Base-by-base conservation (phyloP, 2,113 vertebrate species). In the Tricholaema leucomelas region DNA sequence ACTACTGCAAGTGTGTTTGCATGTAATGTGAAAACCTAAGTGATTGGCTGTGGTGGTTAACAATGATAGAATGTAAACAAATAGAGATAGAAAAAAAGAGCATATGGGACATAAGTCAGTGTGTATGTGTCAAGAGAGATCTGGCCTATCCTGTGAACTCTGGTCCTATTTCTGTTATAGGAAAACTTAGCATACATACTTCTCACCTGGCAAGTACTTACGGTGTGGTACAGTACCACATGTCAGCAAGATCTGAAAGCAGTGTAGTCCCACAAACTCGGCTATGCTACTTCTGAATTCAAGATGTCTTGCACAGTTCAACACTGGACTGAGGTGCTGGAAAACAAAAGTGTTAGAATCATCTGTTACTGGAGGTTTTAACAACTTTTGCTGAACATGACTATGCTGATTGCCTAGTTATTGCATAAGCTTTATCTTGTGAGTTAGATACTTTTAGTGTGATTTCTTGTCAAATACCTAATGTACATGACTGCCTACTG, bases 341-440 rank as follows among this genome's bases (percentile, higher is more conserved):
- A 44, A 67, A 64, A 31, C 74, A 20, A 66, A 69, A 18, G 21
- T 54, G 31, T 40, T 85, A 13, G 20, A 50, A 3, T 31, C 61
- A 76, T 0, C 1, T 78, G 14, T 60, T 31, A 10, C 0, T 52
- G 58, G 56, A 1, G 6, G 5, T 24, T 31, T 83, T 19, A 44
- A 67, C 8, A 55, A 48, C 14, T 79, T 69, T 28, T 73, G 27
- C 40, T 36, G 15, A 48, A 14, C 52, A 58, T 18, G 35, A 27
- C 35, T 27, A 23, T 81, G 54, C 44, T 91, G 44, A 79, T 91
- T 65, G 19, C 40, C 4, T 46, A n/a, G 56, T 63, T 79, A 4
- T 5, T 52, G 28, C 25, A 25, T 83, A 74, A 70, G 35, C 9
- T 24, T 81, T 42, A 20, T 23, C 56, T 65, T 55, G 18, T 25